A percentile compares a stretch with the other conserved stretches of the same genome.
phyloP scores from a whole-genome alignment of 2,888 invertebrate species.

The Melitaea athalia region DNA sequence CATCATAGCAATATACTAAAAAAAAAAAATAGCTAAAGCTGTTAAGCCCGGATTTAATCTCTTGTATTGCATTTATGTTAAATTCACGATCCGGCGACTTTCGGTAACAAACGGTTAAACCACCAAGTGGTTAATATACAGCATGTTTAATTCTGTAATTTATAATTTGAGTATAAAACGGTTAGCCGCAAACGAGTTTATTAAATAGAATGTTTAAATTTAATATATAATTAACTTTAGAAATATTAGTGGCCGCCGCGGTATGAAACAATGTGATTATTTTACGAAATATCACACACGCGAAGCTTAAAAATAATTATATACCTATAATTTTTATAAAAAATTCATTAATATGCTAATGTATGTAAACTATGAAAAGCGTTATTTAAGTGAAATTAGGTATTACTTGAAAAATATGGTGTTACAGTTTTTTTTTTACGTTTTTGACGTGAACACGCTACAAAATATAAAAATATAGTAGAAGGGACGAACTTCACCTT shows the following conservation, averaged over 20 bases:
- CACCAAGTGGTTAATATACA: background rate
- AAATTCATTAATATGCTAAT: background rate
- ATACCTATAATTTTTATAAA: background rate
- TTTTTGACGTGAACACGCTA: too few species aligned
- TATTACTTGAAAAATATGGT: too few species aligned
- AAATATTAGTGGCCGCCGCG: slow-evolving; percentile 5
- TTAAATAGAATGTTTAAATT: slow-evolving; percentile 14
- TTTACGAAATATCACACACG: slow-evolving; percentile 18
- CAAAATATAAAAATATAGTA: too few species aligned
- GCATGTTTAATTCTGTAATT: slow-evolving; percentile 3
- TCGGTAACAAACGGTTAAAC: slow-evolving; percentile 1
- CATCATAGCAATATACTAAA: too few species aligned
- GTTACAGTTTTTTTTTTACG: too few species aligned
- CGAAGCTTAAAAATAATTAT: background rate
- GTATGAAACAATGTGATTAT: slow-evolving; percentile 11
- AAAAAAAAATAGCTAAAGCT: too few species aligned
- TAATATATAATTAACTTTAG: slow-evolving; percentile 21
- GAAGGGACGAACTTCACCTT: too few species aligned
- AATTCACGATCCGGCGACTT: background rate
- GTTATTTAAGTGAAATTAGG: too few species aligned
- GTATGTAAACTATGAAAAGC: background rate
- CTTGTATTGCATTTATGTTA: background rate
- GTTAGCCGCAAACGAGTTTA: background rate
- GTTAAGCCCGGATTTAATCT: too few species aligned
- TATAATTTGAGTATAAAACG: slow-evolving; percentile 2